These are phyloP conservation scores for Chelonoidis abingdonii DNA, from an alignment of 2,113 vertebrate species.

Conservation along the genomic window DNA sequence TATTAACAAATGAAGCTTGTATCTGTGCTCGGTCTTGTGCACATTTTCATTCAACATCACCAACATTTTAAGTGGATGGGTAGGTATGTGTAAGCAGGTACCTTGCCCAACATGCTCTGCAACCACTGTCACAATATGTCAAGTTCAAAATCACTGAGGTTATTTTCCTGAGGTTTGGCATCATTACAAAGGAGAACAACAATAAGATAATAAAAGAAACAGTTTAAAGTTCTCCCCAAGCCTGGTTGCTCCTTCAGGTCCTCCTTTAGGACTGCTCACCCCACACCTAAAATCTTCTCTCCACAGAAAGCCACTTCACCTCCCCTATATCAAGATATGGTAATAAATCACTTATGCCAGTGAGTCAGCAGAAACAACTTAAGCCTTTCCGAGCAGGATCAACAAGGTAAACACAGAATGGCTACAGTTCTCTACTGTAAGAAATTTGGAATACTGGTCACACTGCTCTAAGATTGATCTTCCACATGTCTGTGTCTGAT, in stretches of 20 bases:
- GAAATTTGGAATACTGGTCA: rapidly evolving
- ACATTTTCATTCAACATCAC: neutral
- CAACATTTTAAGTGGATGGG: neutral
- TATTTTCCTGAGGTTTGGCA: neutral
- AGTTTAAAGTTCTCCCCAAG: neutral
- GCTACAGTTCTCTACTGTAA: neutral
- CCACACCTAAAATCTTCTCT: neutral
- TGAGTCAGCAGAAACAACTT: neutral
- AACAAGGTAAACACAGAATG: neutral
- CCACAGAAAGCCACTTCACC: neutral
- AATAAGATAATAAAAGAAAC: neutral
- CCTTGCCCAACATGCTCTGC: neutral
- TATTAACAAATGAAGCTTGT: neutral
- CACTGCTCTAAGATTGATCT: neutral
- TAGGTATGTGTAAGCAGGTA: neutral
- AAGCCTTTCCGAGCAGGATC: neutral
- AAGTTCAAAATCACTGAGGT: neutral
- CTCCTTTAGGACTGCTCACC: neutral
- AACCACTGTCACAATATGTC: neutral
- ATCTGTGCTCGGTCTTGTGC: neutral
- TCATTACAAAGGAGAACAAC: neutral
- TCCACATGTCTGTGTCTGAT: neutral
- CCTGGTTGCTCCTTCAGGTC: neutral
- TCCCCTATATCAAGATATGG: neutral
- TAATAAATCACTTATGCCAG: neutral